These are phyloP conservation scores for Tromatobia lineatoria DNA, from an alignment of 2,888 invertebrate genomes.

Conservation along the genomic window DNA sequence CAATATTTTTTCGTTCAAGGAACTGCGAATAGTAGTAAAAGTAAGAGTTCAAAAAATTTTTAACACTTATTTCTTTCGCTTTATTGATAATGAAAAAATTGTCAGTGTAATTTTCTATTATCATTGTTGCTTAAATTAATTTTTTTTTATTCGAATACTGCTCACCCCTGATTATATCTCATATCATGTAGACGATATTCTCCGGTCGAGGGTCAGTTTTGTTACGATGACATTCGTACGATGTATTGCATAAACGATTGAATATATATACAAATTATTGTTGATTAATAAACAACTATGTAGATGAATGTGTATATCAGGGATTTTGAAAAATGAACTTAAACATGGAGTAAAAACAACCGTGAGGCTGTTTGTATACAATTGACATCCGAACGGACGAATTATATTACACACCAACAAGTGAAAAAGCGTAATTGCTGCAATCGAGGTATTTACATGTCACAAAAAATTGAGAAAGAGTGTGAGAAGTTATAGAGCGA, in stretches of 20 bases:
- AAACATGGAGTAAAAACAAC: constrained; percentile 9
- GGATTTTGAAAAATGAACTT: constrained; percentile 33
- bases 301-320: constrained; percentile 30
- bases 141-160: too few relatives aligned
- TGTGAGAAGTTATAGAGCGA: not conserved
- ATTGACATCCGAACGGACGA: constrained; percentile 15
- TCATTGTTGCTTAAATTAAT: too few relatives aligned
- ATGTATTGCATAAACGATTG: constrained; percentile 53
- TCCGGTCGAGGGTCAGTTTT: constrained; percentile 57
- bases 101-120: too few relatives aligned
- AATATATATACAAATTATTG: constrained; percentile 49
- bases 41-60: too few relatives aligned
- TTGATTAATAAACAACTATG: constrained; percentile 46
- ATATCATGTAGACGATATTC: constrained; percentile 52
- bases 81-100: too few relatives aligned
- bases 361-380: constrained; percentile 20
- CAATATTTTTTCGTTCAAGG: too few relatives aligned
- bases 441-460: constrained; percentile 48
- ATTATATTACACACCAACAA: constrained; percentile 44
- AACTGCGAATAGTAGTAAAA: too few relatives aligned
- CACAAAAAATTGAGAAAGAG: not conserved
- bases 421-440: constrained; percentile 35
- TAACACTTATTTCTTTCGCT: too few relatives aligned
- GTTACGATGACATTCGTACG: constrained; percentile 53
- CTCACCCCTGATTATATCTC: constrained; percentile 10